Conservation (phyloP, 2,888 invertebrate genomes). For the Gasteruption jaculator region DNA sequence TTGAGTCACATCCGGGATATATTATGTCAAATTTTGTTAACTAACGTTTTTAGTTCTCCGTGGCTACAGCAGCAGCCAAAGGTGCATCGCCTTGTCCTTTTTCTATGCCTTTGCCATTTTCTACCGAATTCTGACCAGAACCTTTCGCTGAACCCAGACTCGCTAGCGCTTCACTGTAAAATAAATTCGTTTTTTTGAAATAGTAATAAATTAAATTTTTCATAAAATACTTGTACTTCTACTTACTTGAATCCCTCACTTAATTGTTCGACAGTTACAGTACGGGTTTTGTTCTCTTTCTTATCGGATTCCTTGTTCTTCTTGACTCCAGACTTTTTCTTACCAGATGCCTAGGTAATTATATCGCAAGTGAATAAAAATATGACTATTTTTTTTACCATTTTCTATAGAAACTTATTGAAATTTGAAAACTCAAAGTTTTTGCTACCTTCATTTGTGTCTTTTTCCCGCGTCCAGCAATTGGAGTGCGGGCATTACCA, state of each 20-base stretch:
- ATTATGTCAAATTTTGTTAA: conserved; percentile 22
- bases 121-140: conserved; percentile 41
- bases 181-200: neutral
- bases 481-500: conserved; percentile 37
- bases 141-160: conserved; percentile 35
- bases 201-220: neutral
- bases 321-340: conserved; percentile 41
- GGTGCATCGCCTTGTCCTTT: conserved; percentile 43
- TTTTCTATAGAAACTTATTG: conserved; percentile 9
- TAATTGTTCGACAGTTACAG: conserved; percentile 40
- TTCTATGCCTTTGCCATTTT: conserved; percentile 37
- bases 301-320: conserved; percentile 44
- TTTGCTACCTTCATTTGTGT: conserved; percentile 46
- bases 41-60: conserved; percentile 33
- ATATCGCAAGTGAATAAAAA: too few relatives aligned
- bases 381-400: too few relatives aligned
- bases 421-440: too few relatives aligned
- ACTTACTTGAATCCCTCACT: conserved; percentile 44
- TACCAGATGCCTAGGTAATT: conserved; percentile 41
- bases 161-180: conserved; percentile 31
- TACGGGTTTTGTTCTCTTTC: conserved; percentile 40
- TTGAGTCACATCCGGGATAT: conserved; percentile 42
- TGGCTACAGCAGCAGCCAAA: conserved; percentile 30
- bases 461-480: conserved; percentile 44
- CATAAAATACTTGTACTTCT: too few relatives aligned